A percentile compares a stretch with the other conserved stretches of the same genome.
phyloP scores from a whole-genome alignment of 2,113 vertebrate genomes.

The Recurvirostra avosetta region DNA sequence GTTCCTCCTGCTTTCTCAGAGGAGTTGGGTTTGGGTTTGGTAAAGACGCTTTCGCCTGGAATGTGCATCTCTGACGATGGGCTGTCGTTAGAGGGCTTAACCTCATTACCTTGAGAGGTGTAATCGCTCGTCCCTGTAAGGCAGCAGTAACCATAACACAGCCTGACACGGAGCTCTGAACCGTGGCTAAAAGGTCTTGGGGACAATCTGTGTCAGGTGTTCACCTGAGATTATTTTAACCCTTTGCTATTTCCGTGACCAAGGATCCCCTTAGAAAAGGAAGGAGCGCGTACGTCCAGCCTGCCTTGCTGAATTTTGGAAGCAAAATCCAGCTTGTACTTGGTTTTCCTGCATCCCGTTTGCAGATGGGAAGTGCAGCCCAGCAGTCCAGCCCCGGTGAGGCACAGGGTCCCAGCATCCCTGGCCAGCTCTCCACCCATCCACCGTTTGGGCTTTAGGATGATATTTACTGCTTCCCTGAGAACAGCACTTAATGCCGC shows the following conservation, averaged over 20 bases:
- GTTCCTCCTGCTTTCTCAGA: background rate
- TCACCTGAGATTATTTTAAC: background rate
- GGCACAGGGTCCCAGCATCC: fast-evolving
- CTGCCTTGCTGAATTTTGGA: background rate
- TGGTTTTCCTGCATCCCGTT: background rate
- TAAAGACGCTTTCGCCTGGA: background rate
- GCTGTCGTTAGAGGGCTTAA: background rate
- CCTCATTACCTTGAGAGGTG: background rate
- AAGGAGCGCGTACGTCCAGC: background rate
- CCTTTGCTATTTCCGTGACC: background rate
- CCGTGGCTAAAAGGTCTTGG: background rate
- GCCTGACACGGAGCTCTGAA: background rate
- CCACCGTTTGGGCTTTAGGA: background rate
- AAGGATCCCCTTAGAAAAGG: background rate
- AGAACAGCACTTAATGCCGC: background rate
- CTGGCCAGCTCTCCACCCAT: background rate
- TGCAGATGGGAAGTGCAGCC: background rate
- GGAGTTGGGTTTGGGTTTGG: background rate
- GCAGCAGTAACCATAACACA: background rate
- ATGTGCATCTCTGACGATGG: background rate
- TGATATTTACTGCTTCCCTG: background rate
- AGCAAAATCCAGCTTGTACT: background rate
- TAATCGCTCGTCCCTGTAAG: background rate
- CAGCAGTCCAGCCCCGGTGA: background rate
- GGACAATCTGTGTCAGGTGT: background rate